phyloP scores from a whole-genome alignment of 2,797 vertebrate genomes.

The Scolopax bukidnonensis region DNA sequence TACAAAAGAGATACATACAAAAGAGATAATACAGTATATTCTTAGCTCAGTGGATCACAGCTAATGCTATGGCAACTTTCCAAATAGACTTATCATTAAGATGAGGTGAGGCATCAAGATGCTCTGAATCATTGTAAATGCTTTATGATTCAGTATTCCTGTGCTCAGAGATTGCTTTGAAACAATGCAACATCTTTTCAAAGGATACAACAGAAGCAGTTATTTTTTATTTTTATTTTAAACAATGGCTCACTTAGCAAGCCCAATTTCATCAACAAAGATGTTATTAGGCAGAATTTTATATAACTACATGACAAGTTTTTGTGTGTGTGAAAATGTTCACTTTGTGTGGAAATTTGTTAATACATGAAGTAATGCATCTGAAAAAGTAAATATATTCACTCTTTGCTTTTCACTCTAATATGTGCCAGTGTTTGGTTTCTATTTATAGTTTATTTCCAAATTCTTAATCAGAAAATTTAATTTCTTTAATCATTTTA shows the following conservation, averaged over 20 bases:
- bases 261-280: neutral
- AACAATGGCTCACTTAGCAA: neutral
- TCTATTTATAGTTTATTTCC: neutral
- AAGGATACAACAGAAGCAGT: neutral
- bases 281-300: neutral
- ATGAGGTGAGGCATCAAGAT: neutral
- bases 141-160: constrained; percentile 27
- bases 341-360: neutral
- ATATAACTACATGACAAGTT: neutral
- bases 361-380: neutral
- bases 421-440: neutral
- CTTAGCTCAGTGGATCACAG: neutral
- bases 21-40: neutral
- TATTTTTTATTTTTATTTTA: neutral
- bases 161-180: neutral
- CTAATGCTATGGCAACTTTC: neutral
- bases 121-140: neutral
- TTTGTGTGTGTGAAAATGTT: neutral
- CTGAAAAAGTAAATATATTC: neutral
- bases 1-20: neutral
- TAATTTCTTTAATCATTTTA: neutral
- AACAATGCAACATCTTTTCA: neutral
- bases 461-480: neutral
- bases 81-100: neutral
- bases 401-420: neutral